These are phyloP conservation scores for Nasonia oneida DNA, from an alignment of 2,888 invertebrate genomes.

Conservation along the genomic window DNA sequence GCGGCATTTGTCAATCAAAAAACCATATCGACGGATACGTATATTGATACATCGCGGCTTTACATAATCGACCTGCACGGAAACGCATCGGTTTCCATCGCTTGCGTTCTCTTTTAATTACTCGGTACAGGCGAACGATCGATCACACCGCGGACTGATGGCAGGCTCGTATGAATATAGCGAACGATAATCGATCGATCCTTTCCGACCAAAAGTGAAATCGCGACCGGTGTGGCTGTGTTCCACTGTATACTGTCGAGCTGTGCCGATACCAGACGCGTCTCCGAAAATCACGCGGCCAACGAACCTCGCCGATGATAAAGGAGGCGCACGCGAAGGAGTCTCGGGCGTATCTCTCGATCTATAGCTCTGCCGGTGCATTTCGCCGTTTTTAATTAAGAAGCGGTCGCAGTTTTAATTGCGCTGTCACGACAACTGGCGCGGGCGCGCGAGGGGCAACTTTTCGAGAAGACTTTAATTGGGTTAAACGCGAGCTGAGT, in stretches of 20 bases:
- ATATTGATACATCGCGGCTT: not conserved
- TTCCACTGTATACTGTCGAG: not conserved
- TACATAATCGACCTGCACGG: not conserved
- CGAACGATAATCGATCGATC: no score
- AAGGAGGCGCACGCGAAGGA: not conserved
- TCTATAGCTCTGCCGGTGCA: not conserved
- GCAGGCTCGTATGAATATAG: no score
- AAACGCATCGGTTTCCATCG: not conserved
- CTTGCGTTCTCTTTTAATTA: not conserved
- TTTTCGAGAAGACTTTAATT: conserved; percentile 21
- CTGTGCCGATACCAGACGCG: not conserved
- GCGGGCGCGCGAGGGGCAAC: not conserved
- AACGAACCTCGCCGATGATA: not conserved
- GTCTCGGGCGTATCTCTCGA: not conserved
- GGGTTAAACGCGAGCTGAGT: conserved; percentile 10
- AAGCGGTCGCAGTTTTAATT: conserved; percentile 13
- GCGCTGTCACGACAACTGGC: conserved; percentile 5
- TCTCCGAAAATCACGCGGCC: not conserved
- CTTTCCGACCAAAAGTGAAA: not conserved
- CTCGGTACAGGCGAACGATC: not conserved
- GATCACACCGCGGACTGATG: not conserved
- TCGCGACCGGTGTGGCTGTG: not conserved
- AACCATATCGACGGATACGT: not conserved
- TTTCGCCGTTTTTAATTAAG: conserved; percentile 19
- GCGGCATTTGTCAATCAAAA: conserved; percentile 48